phyloP scores from a whole-genome alignment of 1,140 invertebrate genomes.

The Platyura marginata region DNA sequence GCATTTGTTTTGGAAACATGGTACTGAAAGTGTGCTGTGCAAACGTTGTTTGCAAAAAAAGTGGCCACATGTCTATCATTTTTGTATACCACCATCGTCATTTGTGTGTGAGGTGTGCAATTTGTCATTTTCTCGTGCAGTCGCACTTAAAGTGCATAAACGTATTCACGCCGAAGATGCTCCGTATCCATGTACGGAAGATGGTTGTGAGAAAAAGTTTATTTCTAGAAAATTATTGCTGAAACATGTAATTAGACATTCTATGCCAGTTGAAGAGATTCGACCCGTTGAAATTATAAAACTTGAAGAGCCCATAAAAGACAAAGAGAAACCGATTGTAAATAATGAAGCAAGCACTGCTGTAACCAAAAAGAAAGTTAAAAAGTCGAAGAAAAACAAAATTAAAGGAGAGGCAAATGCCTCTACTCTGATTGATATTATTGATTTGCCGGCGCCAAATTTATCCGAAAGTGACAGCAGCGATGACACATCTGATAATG shows the following conservation, averaged over 20 bases:
- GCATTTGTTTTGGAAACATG: slow-evolving; percentile 80
- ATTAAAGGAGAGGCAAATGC: slow-evolving; percentile 43
- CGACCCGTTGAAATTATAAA: neutral
- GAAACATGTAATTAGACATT: slow-evolving; percentile 42
- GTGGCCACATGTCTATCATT: slow-evolving; percentile 80
- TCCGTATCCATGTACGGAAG: slow-evolving; percentile 48
- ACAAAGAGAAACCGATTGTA: slow-evolving; percentile 14
- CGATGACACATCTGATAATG: slow-evolving; percentile 53
- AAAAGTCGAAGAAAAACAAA: slow-evolving; percentile 34
- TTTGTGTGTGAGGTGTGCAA: slow-evolving; percentile 68
- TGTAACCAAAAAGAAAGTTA: slow-evolving; percentile 25
- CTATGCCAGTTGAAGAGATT: slow-evolving; percentile 5
- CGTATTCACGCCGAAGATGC: slow-evolving; percentile 49
- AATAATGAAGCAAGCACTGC: slow-evolving; percentile 7
- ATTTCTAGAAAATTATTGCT: slow-evolving; percentile 58
- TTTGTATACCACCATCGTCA: slow-evolving; percentile 56
- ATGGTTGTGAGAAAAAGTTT: slow-evolving; percentile 50
- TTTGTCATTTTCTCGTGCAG: slow-evolving; percentile 48
- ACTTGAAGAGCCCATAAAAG: slow-evolving; percentile 4
- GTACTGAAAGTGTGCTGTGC: slow-evolving; percentile 66
- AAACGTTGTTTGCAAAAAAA: slow-evolving; percentile 72
- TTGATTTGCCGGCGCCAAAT: slow-evolving; percentile 59
- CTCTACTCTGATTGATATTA: slow-evolving; percentile 26
- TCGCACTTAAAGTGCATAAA: slow-evolving; percentile 66
- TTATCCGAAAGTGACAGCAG: slow-evolving; percentile 61